A percentile compares a stretch with the other conserved stretches of the same genome.
phyloP scores from a whole-genome alignment of 2,888 invertebrate genomes.

The Mythimna lalbum region DNA sequence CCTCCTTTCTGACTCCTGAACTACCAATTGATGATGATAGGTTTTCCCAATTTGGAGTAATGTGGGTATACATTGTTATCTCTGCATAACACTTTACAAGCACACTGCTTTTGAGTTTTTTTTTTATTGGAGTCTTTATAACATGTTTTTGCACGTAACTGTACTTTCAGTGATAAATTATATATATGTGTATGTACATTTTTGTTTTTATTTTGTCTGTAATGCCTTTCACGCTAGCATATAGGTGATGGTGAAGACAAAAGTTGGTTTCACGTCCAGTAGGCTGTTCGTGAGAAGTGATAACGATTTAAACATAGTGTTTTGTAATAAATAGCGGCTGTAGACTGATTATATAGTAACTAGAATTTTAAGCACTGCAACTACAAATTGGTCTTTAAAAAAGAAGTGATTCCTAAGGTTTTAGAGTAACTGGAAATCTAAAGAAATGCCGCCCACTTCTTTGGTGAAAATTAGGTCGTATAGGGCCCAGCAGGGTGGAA shows the following conservation, averaged over 20 bases:
- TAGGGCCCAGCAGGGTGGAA: too few relatives aligned
- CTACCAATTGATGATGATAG: too few relatives aligned
- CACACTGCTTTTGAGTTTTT: background rate
- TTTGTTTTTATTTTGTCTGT: conserved; percentile 57
- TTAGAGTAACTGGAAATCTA: too few relatives aligned
- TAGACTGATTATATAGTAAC: background rate
- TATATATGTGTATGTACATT: conserved; percentile 8
- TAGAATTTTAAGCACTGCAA: background rate
- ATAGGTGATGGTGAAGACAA: conserved; percentile 26
- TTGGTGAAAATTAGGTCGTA: too few relatives aligned
- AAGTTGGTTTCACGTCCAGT: conserved; percentile 16
- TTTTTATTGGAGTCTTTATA: too few relatives aligned
- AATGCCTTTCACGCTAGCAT: conserved; percentile 56
- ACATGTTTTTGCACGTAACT: conserved; percentile 11
- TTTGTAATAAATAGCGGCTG: background rate
- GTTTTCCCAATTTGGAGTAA: too few relatives aligned
- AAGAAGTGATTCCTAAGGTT: too few relatives aligned
- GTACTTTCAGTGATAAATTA: conserved; percentile 53
- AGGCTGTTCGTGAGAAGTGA: conserved; percentile 7
- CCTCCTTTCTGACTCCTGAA: too few relatives aligned
- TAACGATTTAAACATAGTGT: conserved; percentile 6
- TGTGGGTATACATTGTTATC: too few relatives aligned
- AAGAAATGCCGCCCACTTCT: too few relatives aligned
- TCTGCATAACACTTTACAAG: too few relatives aligned
- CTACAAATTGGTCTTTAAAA: background rate